These are phyloP conservation scores for Gastracanthus pulcherrimus DNA, from an alignment of 2,888 invertebrate species.

Conservation along the genomic window DNA sequence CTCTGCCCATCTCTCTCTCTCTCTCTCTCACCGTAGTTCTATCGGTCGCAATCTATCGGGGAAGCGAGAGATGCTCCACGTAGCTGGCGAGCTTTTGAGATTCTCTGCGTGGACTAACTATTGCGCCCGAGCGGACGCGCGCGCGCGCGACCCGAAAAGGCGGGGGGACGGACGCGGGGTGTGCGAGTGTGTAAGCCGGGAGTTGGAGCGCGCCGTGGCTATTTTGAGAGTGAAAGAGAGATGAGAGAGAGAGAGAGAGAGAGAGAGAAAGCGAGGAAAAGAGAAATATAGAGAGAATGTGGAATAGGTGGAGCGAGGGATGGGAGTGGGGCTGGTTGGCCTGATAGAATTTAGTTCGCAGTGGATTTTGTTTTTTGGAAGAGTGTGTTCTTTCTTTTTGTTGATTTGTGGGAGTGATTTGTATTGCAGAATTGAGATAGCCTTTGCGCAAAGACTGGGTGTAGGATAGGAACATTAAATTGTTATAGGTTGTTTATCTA, in stretches of 20 bases:
- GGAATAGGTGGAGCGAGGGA: conserved; percentile 3
- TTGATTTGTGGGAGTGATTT: not conserved
- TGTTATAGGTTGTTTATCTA: too few relatives aligned
- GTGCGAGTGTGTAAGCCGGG: conserved; percentile 33
- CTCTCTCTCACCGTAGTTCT: conserved; percentile 13
- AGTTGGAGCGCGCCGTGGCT: conserved; percentile 7
- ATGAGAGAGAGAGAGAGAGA: conserved; percentile 39
- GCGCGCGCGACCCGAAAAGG: conserved; percentile 67
- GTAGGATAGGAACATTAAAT: too few relatives aligned
- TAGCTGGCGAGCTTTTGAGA: conserved; percentile 42
- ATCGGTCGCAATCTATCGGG: conserved; percentile 26
- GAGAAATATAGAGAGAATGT: conserved; percentile 17
- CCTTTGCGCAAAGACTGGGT: too few relatives aligned
- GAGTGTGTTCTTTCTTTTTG: too few relatives aligned
- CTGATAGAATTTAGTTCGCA: conserved; percentile 33
- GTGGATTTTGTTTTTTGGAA: not conserved
- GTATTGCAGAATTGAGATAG: too few relatives aligned
- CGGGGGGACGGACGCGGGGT: conserved; percentile 64
- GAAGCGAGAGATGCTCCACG: conserved; percentile 7
- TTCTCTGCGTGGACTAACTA: conserved; percentile 43
- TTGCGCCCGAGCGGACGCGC: not conserved
- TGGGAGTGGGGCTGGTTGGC: not conserved
- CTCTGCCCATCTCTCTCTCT: conserved; percentile 20
- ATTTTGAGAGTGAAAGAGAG: conserved; percentile 43
- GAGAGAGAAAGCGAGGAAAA: conserved; percentile 18